These are phyloP conservation scores for Aphelocoma californica DNA, from an alignment of 2,797 vertebrate genomes.

Conservation along the genomic window DNA sequence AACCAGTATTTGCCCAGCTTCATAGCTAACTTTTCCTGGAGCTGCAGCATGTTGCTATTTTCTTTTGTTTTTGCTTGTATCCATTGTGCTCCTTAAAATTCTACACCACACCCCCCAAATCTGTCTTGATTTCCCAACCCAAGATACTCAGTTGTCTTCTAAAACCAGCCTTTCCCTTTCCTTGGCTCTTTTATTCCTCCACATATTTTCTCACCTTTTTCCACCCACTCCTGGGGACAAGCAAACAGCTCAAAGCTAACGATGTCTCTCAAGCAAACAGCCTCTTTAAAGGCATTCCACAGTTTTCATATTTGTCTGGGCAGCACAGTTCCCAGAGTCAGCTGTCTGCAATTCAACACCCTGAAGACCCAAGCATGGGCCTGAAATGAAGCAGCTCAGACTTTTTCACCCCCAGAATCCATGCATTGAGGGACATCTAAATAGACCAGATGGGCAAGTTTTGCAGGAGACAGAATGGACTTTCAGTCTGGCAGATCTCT, in stretches of 20 bases:
- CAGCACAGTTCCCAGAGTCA: background rate
- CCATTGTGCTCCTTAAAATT: background rate
- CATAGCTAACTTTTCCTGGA: background rate
- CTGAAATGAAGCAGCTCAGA: background rate
- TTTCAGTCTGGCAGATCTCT: background rate
- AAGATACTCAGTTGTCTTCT: background rate
- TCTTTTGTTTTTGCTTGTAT: background rate
- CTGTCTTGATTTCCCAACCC: background rate
- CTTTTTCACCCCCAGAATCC: background rate
- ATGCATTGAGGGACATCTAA: background rate
- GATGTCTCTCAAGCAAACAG: slow-evolving; percentile 55
- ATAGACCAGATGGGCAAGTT: background rate
- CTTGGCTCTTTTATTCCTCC: slow-evolving; percentile 35
- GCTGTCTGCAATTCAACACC: background rate
- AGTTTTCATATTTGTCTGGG: background rate
- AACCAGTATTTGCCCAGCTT: background rate
- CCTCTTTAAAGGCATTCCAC: slow-evolving; percentile 5
- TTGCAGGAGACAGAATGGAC: background rate
- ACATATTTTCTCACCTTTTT: slow-evolving; percentile 37
- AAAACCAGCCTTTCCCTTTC: background rate
- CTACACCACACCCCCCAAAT: background rate
- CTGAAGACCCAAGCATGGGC: background rate
- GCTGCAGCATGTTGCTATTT: background rate
- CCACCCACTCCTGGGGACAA: slow-evolving; percentile 33
- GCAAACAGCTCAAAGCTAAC: background rate